Percentiles rank a stretch among this genome's conserved stretches.
Conservation (phyloP, 2,797 vertebrate genomes). For the Epinephelus awoara region DNA sequence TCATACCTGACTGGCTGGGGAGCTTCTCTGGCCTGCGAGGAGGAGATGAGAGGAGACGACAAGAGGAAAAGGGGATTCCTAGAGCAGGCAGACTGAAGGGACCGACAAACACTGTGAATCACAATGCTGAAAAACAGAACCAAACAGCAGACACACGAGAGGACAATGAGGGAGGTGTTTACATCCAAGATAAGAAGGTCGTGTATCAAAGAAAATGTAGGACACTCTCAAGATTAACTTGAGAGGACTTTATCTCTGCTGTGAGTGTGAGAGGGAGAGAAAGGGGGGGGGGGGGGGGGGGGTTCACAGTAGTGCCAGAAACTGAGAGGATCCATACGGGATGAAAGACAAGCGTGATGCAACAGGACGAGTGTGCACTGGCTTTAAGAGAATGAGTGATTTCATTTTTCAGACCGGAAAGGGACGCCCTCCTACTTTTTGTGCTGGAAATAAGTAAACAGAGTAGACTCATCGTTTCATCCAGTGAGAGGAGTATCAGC, state of each 20-base stretch:
- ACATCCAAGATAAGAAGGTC: constrained; percentile 65
- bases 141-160: constrained; percentile 5
- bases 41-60: constrained; percentile 30
- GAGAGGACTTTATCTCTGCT: constrained; percentile 65
- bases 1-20: constrained; percentile 79
- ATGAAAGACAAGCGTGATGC: constrained; percentile 50
- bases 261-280: constrained; percentile 44
- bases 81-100: not conserved
- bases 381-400: constrained; percentile 42
- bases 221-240: constrained; percentile 59
- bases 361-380: constrained; percentile 43
- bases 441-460: constrained; percentile 29
- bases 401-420: constrained; percentile 44
- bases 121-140: constrained; percentile 2
- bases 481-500: constrained; percentile 31
- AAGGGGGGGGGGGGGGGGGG: constrained; percentile 29
- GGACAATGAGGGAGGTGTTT: constrained; percentile 40
- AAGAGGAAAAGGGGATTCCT: not conserved
- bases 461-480: constrained; percentile 15
- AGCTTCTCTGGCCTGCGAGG: constrained; percentile 47
- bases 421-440: constrained; percentile 18
- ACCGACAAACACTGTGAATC: not conserved
- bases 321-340: constrained; percentile 51
- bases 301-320: constrained; percentile 65
- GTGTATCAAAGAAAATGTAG: constrained; percentile 51